Evolutionary conservation across 2,888 invertebrate genomes (phyloP).

Genomic region (Trachelus tabidus): DNA sequence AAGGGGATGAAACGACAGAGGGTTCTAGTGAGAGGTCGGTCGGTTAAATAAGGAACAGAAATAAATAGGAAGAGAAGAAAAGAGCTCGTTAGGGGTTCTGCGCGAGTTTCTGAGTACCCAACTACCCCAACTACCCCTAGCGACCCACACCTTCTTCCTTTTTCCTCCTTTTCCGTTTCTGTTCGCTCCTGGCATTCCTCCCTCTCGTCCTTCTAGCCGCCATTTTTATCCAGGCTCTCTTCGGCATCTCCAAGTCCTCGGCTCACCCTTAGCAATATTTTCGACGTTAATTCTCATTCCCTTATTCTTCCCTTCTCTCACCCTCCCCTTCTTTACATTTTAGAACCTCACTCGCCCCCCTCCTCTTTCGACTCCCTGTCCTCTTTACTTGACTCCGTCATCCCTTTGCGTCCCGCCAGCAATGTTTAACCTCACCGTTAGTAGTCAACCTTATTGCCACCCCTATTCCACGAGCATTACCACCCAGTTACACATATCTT

Average conservation of each 20-base stretch:
- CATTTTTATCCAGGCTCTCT: neutral
- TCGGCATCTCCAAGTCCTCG: neutral
- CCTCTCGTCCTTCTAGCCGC: slow-evolving; percentile 5
- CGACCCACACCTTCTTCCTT: slow-evolving; percentile 37
- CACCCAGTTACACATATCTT: neutral
- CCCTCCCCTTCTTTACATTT: neutral
- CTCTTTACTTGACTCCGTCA: neutral
- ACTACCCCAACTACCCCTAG: slow-evolving; percentile 40
- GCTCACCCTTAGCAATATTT: neutral
- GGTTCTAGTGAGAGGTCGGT: slow-evolving; percentile 29
- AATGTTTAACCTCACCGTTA: neutral
- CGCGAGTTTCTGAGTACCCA: slow-evolving; percentile 57
- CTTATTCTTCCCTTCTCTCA: neutral
- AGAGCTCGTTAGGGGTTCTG: slow-evolving; percentile 57
- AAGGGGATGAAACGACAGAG: neutral
- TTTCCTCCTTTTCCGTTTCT: slow-evolving; percentile 26
- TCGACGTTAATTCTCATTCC: neutral
- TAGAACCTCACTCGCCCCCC: neutral
- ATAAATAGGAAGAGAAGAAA: slow-evolving; percentile 62
- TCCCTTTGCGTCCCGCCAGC: neutral
- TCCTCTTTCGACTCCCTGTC: neutral
- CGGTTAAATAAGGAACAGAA: slow-evolving; percentile 65
- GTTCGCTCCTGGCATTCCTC: slow-evolving; percentile 3
- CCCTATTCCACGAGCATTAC: neutral
- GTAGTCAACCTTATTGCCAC: neutral